Percentiles rank a stretch among this genome's conserved stretches.
Evolutionary conservation across 2,797 vertebrate species (phyloP).

Genomic region (Tokudaia tokunoshimensis): DNA sequence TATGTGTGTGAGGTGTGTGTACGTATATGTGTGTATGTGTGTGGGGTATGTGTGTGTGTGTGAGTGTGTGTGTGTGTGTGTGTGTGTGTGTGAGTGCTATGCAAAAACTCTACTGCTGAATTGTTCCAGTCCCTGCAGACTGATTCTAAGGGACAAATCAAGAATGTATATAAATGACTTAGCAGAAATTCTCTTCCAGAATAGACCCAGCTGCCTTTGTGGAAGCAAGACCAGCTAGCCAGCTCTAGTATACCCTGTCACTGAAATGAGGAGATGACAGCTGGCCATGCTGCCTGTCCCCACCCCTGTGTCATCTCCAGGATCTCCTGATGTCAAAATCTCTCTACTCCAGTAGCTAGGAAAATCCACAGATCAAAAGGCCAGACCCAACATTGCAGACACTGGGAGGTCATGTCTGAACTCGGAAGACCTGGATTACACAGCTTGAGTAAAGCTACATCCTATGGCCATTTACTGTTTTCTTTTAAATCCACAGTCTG

Average conservation of each 20-base stretch:
- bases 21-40: not conserved
- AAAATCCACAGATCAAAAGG: not conserved
- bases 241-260: not conserved
- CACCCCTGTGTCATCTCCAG: accelerated
- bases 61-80: not conserved
- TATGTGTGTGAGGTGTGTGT: not conserved
- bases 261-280: not conserved
- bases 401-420: not conserved
- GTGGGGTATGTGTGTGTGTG: not conserved
- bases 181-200: not conserved
- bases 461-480: not conserved
- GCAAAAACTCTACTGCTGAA: not conserved
- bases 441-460: not conserved
- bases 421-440: not conserved
- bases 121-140: not conserved
- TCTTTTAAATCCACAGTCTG: not conserved
- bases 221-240: accelerated
- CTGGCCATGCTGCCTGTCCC: not conserved
- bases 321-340: not conserved
- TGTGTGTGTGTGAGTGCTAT: not conserved
- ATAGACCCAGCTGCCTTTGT: not conserved
- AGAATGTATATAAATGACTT: not conserved
- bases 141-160: not conserved
- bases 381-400: not conserved
- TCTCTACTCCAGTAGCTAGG: not conserved